Base-by-base conservation (phyloP, 1,140 invertebrate species). In the Eubasilissa regina region DNA sequence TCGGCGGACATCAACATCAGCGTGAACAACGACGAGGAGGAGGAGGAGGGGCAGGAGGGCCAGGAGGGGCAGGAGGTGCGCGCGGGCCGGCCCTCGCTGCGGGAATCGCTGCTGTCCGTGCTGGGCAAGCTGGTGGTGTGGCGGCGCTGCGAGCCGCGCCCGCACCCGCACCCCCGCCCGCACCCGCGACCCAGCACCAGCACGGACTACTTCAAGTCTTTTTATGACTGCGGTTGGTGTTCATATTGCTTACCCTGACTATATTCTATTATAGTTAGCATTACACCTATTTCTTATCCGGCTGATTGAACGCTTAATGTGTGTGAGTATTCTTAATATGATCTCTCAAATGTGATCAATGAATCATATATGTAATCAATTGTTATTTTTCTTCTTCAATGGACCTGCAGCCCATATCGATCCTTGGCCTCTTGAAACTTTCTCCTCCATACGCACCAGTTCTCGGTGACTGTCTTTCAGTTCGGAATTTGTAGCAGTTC, bases 61-160 rank as follows among this genome's bases (percentile, higher is more conserved):
- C 55, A 83, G 83, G 86, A 85, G 83, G 78, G 84, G 53, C 85
- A 85, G 72, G 81, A 85, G 85, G 56, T 35, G 47, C 43, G 15
- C 25, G 13, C 12, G 55, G 44, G 58, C 79, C 84, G 86, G 85
- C 84, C 85, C 86, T 80, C 78, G 72, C 84, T 89, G 84, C 88
- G 92, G 73, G 90, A 92, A 82, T 92, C 91, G 21, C 88, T 94
- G 83, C 89, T 93, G 60, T 92, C 91, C 80, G 91, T 94, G 73
- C 89, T 93, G 78, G 93, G 92, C 79, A 93, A 93, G 85, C 85
- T 93, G 84, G 92, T 92, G 79, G 89, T 91, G 19, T 92, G 90
- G 91, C 88, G 89, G 77, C 86, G 90, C 66, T 88, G 81, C 86
- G 88, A 83, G 86, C 91, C 85, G 84, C 89, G 83, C 85, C 89